Evolutionary conservation across 53 echinoderm and acorn worm species (phyloP).

Genomic region (Paracentrotus lividus): DNA sequence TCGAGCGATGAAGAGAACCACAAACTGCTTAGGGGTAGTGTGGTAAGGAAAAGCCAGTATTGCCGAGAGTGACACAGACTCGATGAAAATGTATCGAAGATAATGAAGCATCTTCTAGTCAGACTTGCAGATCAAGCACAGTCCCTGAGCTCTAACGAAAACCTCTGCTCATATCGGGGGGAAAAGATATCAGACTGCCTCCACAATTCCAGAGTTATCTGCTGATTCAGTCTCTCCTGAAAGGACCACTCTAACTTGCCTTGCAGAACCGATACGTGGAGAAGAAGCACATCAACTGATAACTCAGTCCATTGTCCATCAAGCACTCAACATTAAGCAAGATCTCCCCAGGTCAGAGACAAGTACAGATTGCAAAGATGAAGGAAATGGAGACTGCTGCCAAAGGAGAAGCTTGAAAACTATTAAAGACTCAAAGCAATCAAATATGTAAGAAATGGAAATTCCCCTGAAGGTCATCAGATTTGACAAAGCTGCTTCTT

Average conservation of each 20-base stretch:
- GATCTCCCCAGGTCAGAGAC: no score
- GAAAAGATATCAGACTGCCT: background rate
- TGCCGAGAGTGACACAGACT: slow-evolving; percentile 19
- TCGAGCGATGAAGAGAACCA: background rate
- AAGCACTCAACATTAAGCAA: no score
- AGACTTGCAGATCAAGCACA: background rate
- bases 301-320: no score
- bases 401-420: no score
- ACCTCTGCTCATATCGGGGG: background rate
- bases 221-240: background rate
- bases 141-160: background rate
- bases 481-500: no score
- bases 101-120: background rate
- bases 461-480: no score
- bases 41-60: background rate
- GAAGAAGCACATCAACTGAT: no score
- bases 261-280: no score
- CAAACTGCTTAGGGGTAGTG: background rate
- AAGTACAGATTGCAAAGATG: no score
- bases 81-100: slow-evolving; percentile 30
- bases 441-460: no score
- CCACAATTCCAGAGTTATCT: background rate
- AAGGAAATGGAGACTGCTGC: no score
- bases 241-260: background rate
- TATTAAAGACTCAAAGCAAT: no score